These are phyloP conservation scores for Acanthosepion lycidas DNA, from an alignment of 2,888 invertebrate genomes.

Conservation along the genomic window DNA sequence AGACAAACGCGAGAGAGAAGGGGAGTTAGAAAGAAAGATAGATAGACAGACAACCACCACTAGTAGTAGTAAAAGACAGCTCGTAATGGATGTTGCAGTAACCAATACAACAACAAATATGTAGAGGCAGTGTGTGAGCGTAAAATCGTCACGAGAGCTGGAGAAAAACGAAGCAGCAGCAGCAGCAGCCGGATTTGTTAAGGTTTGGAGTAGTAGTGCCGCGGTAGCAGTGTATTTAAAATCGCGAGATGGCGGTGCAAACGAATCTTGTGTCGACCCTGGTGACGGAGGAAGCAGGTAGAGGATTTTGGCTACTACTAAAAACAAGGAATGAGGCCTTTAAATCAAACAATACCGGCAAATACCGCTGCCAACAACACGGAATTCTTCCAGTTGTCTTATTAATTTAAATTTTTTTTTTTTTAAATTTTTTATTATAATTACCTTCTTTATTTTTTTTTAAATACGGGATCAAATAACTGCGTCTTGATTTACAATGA, in stretches of 20 bases:
- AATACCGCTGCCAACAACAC: not conserved
- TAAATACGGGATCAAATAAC: not conserved
- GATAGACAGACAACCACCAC: not conserved
- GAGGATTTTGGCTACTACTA: not conserved
- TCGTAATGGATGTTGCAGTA: not conserved
- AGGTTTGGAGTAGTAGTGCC: not conserved
- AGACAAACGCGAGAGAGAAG: not conserved
- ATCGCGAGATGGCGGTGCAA: not conserved
- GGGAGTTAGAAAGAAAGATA: not conserved
- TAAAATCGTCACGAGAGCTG: not conserved
- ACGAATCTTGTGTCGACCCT: not conserved
- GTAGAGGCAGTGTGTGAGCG: not conserved
- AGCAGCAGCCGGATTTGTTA: not conserved
- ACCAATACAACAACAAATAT: not conserved
- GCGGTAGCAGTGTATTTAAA: not conserved
- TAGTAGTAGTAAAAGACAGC: not conserved
- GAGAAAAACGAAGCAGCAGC: not conserved
- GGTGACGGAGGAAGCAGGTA: not conserved
- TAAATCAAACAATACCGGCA: not conserved
- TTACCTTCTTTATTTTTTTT: not conserved
- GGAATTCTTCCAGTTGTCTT: not conserved
- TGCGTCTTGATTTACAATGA: not conserved
- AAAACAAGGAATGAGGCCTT: too few species aligned
- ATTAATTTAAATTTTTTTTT: not conserved
- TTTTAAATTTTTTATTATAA: not conserved